phyloP scores from a whole-genome alignment of 2,888 invertebrate species.

The Caenorhabditis parvicauda region DNA sequence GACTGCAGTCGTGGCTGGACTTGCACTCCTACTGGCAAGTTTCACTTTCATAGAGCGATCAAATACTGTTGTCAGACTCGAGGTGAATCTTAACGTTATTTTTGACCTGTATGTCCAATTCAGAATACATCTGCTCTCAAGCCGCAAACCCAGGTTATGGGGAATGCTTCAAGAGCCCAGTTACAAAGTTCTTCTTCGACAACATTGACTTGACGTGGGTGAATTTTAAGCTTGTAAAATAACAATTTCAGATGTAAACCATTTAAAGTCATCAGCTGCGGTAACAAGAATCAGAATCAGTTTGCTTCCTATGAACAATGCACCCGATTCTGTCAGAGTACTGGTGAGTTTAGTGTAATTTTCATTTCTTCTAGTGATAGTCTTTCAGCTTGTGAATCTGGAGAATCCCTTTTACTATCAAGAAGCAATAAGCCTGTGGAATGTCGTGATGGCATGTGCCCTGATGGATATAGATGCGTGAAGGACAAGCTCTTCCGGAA shows the following conservation, averaged over 20 bases:
- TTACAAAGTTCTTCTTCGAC: slow-evolving; percentile 35
- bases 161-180: slow-evolving; percentile 30
- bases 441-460: slow-evolving; percentile 20
- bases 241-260: slow-evolving; percentile 30
- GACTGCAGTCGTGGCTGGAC: slow-evolving; percentile 25
- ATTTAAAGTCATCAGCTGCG: slow-evolving; percentile 34
- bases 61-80: slow-evolving; percentile 38
- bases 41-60: slow-evolving; percentile 28
- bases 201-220: slow-evolving; percentile 27
- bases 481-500: slow-evolving; percentile 34
- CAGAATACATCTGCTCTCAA: slow-evolving; percentile 38
- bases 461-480: slow-evolving; percentile 32
- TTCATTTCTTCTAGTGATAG: neutral
- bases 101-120: neutral
- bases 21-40: slow-evolving; percentile 19
- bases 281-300: slow-evolving; percentile 31
- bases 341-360: slow-evolving; percentile 3
- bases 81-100: slow-evolving; percentile 9
- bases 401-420: slow-evolving; percentile 28
- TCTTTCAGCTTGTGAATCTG: slow-evolving; percentile 25
- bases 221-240: neutral
- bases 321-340: slow-evolving; percentile 32
- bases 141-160: slow-evolving; percentile 41
- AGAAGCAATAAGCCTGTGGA: slow-evolving; percentile 30
- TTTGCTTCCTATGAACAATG: slow-evolving; percentile 32